Conservation (phyloP, 2,797 vertebrate genomes). For the Gorsachius magnificus region DNA sequence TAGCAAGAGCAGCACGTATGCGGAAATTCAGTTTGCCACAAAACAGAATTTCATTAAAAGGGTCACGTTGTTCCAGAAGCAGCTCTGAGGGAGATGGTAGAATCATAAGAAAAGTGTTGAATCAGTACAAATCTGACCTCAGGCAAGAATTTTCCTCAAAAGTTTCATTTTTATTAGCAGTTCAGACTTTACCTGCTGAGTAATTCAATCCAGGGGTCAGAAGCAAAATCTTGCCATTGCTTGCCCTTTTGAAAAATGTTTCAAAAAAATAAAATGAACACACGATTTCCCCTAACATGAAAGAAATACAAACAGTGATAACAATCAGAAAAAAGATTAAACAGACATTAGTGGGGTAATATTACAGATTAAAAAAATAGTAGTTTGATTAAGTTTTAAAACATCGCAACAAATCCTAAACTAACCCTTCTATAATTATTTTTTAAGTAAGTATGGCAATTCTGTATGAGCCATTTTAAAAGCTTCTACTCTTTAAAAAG, state of each 20-base stretch:
- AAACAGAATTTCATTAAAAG: not conserved
- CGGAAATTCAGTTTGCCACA: not conserved
- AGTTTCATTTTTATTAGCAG: conserved; percentile 10
- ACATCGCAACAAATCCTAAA: not conserved
- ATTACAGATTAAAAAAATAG: not conserved
- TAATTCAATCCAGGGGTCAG: not conserved
- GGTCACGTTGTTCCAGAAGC: not conserved
- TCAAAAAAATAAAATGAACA: not conserved
- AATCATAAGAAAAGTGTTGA: not conserved
- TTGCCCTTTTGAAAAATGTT: not conserved
- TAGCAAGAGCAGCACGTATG: not conserved
- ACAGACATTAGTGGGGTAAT: not conserved
- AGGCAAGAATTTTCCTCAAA: not conserved
- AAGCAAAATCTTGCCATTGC: not conserved
- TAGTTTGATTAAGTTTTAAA: not conserved
- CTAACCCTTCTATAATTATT: not conserved
- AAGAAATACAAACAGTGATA: not conserved
- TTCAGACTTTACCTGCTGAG: not conserved
- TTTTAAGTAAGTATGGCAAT: not conserved
- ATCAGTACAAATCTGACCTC: conserved; percentile 14
- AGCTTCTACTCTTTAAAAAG: not conserved
- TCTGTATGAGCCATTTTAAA: not conserved
- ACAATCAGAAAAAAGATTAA: not conserved
- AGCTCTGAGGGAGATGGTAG: not conserved
- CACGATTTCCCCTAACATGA: not conserved